Percentiles rank a stretch among this genome's conserved stretches.
Evolutionary conservation across 1,140 invertebrate species (phyloP).

Genomic region (Pseudomyrmex concolor): DNA sequence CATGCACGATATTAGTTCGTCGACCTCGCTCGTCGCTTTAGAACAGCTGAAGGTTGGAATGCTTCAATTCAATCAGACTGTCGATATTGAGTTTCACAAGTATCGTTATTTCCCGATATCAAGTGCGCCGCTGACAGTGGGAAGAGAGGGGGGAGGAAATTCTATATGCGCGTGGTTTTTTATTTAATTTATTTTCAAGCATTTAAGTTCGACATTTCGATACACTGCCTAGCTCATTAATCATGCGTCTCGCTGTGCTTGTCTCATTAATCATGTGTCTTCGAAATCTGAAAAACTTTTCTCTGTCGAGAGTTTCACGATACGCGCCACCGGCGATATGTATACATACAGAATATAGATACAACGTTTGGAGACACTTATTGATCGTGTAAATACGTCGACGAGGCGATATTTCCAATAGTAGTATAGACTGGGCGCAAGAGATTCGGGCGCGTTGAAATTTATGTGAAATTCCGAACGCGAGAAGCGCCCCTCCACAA

Average conservation of each 20-base stretch:
- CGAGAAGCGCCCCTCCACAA: neutral
- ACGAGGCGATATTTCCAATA: slow-evolving; percentile 43
- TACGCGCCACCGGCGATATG: neutral
- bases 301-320: neutral
- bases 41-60: slow-evolving; percentile 30
- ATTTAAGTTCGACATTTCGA: neutral
- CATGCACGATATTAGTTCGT: slow-evolving; percentile 74
- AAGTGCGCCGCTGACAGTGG: neutral
- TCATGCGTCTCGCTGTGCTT: neutral
- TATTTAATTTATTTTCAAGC: neutral
- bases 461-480: slow-evolving; percentile 57
- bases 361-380: slow-evolving; percentile 46
- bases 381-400: slow-evolving; percentile 55
- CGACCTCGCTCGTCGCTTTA: slow-evolving; percentile 62
- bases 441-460: slow-evolving; percentile 45
- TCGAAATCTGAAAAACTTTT: neutral
- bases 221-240: neutral
- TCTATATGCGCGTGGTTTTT: neutral
- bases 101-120: neutral
- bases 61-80: slow-evolving; percentile 3
- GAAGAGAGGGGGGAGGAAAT: neutral
- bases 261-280: neutral
- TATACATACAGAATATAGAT: neutral
- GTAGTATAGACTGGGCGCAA: slow-evolving; percentile 41
- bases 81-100: slow-evolving; percentile 22